These are phyloP conservation scores for Drosophila silvestris DNA, from an alignment of 2,888 invertebrate genomes.

Conservation along the genomic window DNA sequence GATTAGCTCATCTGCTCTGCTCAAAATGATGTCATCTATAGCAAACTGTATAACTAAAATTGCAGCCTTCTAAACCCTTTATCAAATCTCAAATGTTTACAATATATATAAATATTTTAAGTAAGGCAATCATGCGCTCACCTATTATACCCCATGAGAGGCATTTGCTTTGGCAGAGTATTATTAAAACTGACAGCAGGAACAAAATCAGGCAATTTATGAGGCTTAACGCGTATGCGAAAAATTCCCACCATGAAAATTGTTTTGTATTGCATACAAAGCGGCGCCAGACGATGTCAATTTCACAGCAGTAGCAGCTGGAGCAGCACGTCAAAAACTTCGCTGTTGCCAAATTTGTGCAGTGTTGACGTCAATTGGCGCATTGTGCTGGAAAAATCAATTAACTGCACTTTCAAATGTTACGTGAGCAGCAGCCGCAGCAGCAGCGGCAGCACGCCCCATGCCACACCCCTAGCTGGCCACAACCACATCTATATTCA, in stretches of 20 bases:
- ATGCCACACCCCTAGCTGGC: neutral
- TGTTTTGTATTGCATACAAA: conserved; percentile 57
- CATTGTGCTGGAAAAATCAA: conserved; percentile 79
- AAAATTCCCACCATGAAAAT: conserved; percentile 1
- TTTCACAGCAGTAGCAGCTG: conserved; percentile 21
- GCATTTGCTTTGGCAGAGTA: conserved; percentile 18
- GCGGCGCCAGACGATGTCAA: conserved; percentile 53
- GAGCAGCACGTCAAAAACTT: conserved; percentile 38
- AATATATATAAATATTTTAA: neutral
- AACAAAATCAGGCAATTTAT: conserved; percentile 68
- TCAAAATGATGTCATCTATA: neutral
- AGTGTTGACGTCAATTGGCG: conserved; percentile 45
- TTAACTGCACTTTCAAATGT: conserved; percentile 77
- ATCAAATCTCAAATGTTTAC: neutral
- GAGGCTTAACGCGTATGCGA: conserved; percentile 48
- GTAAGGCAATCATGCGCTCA: neutral
- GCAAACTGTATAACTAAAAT: neutral
- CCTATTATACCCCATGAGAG: neutral
- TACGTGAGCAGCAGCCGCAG: conserved; percentile 60
- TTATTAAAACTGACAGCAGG: conserved; percentile 52
- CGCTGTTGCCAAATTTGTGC: conserved; percentile 11
- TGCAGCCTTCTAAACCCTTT: neutral
- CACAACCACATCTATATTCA: neutral
- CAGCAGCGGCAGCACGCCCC: neutral
- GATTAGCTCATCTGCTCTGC: conserved; percentile 1